phyloP scores from a whole-genome alignment of 35 echinoderm and acorn worm genomes.

The Chiridota heheva region DNA sequence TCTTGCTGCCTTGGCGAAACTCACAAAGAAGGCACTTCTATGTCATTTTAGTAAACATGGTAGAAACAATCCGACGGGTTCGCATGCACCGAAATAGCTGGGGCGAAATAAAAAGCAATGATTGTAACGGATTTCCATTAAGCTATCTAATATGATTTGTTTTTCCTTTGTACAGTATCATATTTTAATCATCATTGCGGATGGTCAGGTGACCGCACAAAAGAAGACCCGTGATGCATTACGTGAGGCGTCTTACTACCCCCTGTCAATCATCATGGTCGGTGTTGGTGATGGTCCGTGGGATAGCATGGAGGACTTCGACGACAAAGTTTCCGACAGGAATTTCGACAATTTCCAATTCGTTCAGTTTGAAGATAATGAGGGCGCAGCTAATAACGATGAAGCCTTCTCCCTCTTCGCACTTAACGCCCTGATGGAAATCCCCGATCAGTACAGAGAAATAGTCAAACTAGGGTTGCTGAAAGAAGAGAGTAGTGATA shows the following conservation, averaged over 20 bases:
- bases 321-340: slow-evolving; percentile 69
- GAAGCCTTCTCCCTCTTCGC: slow-evolving; percentile 76
- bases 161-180: slow-evolving; percentile 83
- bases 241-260: slow-evolving; percentile 79
- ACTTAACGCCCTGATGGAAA: slow-evolving; percentile 90
- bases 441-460: slow-evolving; percentile 80
- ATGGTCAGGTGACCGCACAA: slow-evolving; percentile 91
- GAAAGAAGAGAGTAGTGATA: too few species aligned
- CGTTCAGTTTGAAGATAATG: slow-evolving; percentile 77
- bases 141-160: too few species aligned
- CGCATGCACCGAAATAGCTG: too few species aligned
- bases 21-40: too few species aligned
- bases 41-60: too few species aligned
- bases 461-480: slow-evolving; percentile 71
- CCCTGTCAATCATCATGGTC: slow-evolving; percentile 97
- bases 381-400: slow-evolving; percentile 40
- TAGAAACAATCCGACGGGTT: too few species aligned
- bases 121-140: too few species aligned
- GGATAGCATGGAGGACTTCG: slow-evolving; percentile 94
- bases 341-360: slow-evolving; percentile 99
- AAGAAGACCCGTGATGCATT: slow-evolving; percentile 77
- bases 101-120: too few species aligned
- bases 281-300: slow-evolving; percentile 98
- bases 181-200: slow-evolving; percentile 94
- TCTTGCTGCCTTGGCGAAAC: too few species aligned